Percentiles rank a stretch among this genome's conserved stretches.
Conservation (phyloP, 2,113 vertebrate species). For the Chunga burmeisteri region DNA sequence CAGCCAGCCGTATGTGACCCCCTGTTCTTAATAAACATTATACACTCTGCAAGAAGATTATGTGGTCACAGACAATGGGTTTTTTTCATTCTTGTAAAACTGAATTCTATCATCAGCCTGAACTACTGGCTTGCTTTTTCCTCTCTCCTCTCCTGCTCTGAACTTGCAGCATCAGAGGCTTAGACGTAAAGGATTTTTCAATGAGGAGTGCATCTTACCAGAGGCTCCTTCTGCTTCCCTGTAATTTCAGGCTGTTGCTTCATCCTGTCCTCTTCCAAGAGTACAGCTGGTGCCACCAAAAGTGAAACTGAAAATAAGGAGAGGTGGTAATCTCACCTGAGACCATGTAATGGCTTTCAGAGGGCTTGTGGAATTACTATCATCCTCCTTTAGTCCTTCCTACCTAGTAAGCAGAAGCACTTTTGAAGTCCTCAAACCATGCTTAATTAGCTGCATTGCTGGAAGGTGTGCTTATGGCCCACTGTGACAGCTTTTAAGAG, state of each 20-base stretch:
- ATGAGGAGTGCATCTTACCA: neutral
- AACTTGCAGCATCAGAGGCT: neutral
- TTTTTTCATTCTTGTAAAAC: neutral
- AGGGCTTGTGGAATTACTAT: neutral
- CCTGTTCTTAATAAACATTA: slow-evolving; percentile 4
- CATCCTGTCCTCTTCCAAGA: neutral
- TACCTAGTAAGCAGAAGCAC: neutral
- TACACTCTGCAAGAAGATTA: neutral
- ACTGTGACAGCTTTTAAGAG: neutral
- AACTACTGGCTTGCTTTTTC: neutral
- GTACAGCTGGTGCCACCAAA: neutral
- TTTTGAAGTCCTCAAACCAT: neutral
- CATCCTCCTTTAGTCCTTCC: neutral
- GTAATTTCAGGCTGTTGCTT: neutral
- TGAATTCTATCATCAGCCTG: neutral
- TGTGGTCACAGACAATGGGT: neutral
- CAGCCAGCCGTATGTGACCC: neutral
- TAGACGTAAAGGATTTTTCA: neutral
- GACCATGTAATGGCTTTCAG: neutral
- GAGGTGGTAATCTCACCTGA: neutral
- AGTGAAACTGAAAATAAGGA: neutral
- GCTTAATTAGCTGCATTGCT: neutral
- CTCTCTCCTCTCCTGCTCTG: neutral
- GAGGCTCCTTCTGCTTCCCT: neutral
- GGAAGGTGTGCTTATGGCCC: neutral